Base-by-base conservation (phyloP, 2,113 vertebrate species). In the Melanotaenia duboulayi region DNA sequence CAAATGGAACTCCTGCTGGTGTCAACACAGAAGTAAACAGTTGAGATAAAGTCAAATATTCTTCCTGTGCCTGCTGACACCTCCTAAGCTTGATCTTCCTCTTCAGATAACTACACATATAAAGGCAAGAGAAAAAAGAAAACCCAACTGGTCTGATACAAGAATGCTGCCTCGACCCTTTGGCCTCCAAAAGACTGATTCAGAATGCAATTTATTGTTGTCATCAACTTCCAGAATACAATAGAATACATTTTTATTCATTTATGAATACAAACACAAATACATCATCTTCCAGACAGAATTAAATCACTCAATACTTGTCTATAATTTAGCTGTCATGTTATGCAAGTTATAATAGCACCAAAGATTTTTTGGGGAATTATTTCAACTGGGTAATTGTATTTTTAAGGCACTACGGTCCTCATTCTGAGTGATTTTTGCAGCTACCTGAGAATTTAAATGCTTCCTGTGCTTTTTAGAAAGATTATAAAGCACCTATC, bases 11-110 rank as follows among this genome's bases (percentile, higher is more conserved):
- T 79, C 80, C 78, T 66, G 75, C 76, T 74, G 61, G 63, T 81
- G 65, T 84, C 78, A 74, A 83, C 74, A 65, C 20, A 32, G 59
- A 76, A 64, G 59, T 71, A 79, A 80, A 71, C 12, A n/a, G 51
- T 13, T 61, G 66, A 77, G 81, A 86, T 90, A 77, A 88, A 79
- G 79, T 88, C 74, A 86, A 77, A 88, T 78, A 76, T 78, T 75
- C 58, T 60, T 35, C 71, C 60, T 48, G 24, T 2, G 62, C 64
- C 52, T 71, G 71, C 76, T 76, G 83, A 87, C 81, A 84, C 72
- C 55, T 74, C 64, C 63, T 40, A 68, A 42, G 66, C 76, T 81
- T 74, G 78, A 86, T 89, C 78, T 71, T 52, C 65, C 52, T 82
- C 71, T 76, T 69, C 39, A 72, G 81, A 83, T 80, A 87, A 65